These are phyloP conservation scores for Parotocinclus haroldoi DNA, from an alignment of 2,797 vertebrate genomes.

Conservation along the genomic window DNA sequence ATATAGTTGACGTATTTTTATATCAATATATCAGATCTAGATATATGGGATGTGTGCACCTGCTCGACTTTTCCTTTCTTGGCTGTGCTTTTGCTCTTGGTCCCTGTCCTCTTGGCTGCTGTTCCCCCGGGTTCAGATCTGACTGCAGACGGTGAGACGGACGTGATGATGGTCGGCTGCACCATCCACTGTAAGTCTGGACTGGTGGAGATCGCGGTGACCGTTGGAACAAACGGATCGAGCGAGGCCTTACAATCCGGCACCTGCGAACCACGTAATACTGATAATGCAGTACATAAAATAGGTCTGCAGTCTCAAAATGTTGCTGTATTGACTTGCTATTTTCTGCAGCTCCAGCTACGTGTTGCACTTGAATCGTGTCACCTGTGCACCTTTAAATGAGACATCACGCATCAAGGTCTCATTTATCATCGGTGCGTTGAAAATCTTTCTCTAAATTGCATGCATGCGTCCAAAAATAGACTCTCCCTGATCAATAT, in stretches of 20 bases:
- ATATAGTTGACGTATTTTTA: too few relatives aligned
- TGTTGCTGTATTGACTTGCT: neutral
- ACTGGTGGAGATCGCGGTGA: conserved; percentile 89
- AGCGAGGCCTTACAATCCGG: conserved; percentile 72
- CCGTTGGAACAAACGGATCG: conserved; percentile 85
- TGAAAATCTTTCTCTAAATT: conserved; percentile 58
- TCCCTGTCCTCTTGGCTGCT: conserved; percentile 69
- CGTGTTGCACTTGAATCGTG: too few relatives aligned
- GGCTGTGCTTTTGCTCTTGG: conserved; percentile 78
- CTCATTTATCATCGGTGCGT: neutral
- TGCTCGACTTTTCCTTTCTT: conserved; percentile 86
- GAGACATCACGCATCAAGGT: neutral
- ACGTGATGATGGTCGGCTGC: conserved; percentile 86
- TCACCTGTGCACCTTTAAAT: too few relatives aligned
- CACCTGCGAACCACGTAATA: conserved; percentile 63
- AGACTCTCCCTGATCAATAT: conserved; percentile 75
- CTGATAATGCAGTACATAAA: conserved; percentile 5
- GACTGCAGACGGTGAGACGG: conserved; percentile 81
- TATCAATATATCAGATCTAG: too few relatives aligned
- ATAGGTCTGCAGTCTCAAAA: neutral
- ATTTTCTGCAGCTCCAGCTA: too few relatives aligned
- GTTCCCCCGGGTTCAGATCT: conserved; percentile 80
- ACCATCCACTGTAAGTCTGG: conserved; percentile 94
- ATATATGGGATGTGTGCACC: conserved; percentile 51
- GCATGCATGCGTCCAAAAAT: conserved; percentile 66